Percentiles rank a stretch among this genome's conserved stretches.
These are phyloP conservation scores for Aphelenchoides besseyi DNA, from an alignment of 1,140 invertebrate genomes.

Conservation along the genomic window DNA sequence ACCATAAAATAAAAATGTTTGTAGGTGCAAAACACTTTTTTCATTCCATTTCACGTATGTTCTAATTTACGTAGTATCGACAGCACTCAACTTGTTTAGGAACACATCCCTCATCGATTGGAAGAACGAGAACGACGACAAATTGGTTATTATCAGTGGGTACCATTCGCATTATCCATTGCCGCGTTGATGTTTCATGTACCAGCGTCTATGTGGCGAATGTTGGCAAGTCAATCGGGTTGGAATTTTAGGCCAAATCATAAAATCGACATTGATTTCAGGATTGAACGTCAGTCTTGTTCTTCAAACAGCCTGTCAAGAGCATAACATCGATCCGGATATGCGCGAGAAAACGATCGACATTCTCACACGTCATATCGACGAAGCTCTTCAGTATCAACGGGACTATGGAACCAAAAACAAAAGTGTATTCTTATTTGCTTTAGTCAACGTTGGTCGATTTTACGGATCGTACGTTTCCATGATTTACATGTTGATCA, in stretches of 20 bases:
- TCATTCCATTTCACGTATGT: constrained; percentile 61
- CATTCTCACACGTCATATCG: constrained; percentile 57
- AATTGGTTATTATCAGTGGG: constrained; percentile 62
- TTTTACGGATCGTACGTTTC: constrained; percentile 66
- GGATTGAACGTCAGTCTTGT: constrained; percentile 60
- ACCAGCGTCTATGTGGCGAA: constrained; percentile 67
- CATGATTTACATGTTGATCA: constrained; percentile 64
- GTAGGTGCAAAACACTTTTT: constrained; percentile 63
- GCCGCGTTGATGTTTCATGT: constrained; percentile 67
- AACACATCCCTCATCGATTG: constrained; percentile 60
- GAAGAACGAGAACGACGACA: constrained; percentile 60
- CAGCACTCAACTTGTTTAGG: constrained; percentile 32
- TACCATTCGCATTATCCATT: constrained; percentile 66
- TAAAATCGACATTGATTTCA: constrained; percentile 22
- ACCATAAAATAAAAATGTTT: constrained; percentile 37
- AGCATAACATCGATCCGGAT: constrained; percentile 57
- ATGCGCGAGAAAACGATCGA: constrained; percentile 57
- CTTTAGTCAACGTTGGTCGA: constrained; percentile 55
- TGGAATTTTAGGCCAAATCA: too few species aligned
- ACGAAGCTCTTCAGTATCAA: constrained; percentile 61
- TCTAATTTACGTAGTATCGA: neutral
- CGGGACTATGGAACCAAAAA: constrained; percentile 46
- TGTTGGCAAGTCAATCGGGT: constrained; percentile 66
- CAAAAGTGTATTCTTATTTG: constrained; percentile 56
- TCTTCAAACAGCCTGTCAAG: constrained; percentile 59